Evolutionary conservation across 1,140 invertebrate species (phyloP), one percentile per base, ranked within the genome.

Genomic region (roundworm (Caenorhabditis elegans)): DNA sequence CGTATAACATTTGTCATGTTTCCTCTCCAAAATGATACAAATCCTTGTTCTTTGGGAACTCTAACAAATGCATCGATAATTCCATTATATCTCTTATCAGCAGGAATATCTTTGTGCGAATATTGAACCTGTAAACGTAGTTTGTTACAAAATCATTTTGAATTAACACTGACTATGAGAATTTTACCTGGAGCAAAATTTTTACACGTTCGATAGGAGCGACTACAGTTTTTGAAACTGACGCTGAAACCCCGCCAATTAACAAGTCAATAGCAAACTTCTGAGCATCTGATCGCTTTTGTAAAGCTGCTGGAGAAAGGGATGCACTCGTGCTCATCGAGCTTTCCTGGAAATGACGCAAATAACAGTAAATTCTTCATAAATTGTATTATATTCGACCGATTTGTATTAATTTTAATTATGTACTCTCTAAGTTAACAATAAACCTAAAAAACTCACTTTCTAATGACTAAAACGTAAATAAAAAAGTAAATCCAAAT

Each of bases 141-240:
- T 26, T 43, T 13, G 0, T 28, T 95, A 94, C 34, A 95, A 94
- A 24, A 31, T 15, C 1, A 2, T 10, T 28, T 46, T 46, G 10
- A 26, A 15, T n/a, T n/a, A n/a, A n/a, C n/a, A n/a, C n/a, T n/a
- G n/a, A n/a, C n/a, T n/a, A n/a, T n/a, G n/a, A n/a, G n/a, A n/a
- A n/a, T n/a, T n/a, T n/a, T n/a, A 77, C 76, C 46, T 77, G 95
- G 78, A 97, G 93, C 78, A 97, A 92, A 86, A 97, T 92, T 91
- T 97, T 97, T 51, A 97, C 95, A 89, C 95, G 92, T 91, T 97
- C 95, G 90, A 97, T 95, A 76, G 95, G 94, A 51, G 94, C 94
- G 31, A 95, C 94, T 65, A 93, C 93, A 80, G 86, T 86, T 76
- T 83, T 83, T 19, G 82, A 83, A 39, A 83, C 51, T 11, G 43